Evolutionary conservation across 2,797 vertebrate genomes (phyloP), one percentile per base, ranked within the genome.

Genomic region (Peromyscus nudipes): DNA sequence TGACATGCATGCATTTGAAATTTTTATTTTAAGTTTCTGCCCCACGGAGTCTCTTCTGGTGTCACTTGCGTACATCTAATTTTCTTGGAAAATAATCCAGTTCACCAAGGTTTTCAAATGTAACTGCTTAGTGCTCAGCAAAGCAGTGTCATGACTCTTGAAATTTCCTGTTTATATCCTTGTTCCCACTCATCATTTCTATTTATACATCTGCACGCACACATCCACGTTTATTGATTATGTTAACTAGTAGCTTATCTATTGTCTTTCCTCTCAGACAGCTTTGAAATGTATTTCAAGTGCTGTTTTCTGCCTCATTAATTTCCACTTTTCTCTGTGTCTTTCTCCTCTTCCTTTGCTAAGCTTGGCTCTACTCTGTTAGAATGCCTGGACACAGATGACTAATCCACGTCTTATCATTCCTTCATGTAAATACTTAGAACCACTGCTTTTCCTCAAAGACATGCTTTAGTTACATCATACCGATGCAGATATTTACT

Each of bases 391-490:
- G n/a, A 91, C 83, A 92, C 80, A 88, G 79, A 84, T 89, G 34
- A 94, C 79, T 97, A 92, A 96, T 94, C 96, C 76, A 92, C 89
- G 64, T 81, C 64, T 89, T 81, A 76, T 49, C 75, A 80, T 93
- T 94, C 69, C 93, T 95, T 60, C 43, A 29, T 85, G 71, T 95
- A 97, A 96, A 97, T 96, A 97, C 88, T 95, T 95, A 89, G 94
- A 82, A 34, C n/a, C 69, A 86, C 46, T 27, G 80, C 77, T 94
- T 93, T 94, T 89, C 91, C 91, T 95, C 77, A 92, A 89, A 92
- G 89, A n/a, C 49, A 31, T 10, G 27, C 92, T 93, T 97, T 92
- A 93, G 92, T 67, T 96, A 81, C 49, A 75, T 62, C 75, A 89
- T 60, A 67, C 91, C 40, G 80, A 81, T 81, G 91, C 46, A 55